Percentiles rank a stretch among this genome's conserved stretches.
Evolutionary conservation across 2,797 vertebrate species (phyloP).

Genomic region (Malacoraja senta): DNA sequence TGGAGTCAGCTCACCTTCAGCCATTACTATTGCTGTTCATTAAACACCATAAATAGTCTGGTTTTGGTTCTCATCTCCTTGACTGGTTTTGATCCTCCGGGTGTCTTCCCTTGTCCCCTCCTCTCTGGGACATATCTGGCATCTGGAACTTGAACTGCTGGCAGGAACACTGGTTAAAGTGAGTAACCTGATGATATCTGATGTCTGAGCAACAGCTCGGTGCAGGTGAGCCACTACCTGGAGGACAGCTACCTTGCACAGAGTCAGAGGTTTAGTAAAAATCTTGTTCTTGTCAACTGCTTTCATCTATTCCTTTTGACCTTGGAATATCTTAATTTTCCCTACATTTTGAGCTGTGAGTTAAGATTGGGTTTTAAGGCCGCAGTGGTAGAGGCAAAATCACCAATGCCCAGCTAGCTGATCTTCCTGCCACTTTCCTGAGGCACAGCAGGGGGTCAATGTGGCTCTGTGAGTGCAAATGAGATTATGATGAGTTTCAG

Average conservation of each 20-base stretch:
- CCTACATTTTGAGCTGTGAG: neutral
- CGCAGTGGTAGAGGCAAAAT: no score
- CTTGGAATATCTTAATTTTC: neutral
- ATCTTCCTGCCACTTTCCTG: neutral
- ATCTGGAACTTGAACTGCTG: no score
- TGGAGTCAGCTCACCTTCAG: neutral
- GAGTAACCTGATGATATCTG: neutral
- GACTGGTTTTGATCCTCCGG: neutral
- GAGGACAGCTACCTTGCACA: no score
- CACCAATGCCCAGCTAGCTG: neutral
- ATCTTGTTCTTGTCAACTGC: no score
- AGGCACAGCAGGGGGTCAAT: neutral
- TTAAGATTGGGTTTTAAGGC: neutral
- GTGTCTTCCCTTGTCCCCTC: neutral
- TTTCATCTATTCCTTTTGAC: no score
- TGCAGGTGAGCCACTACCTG: no score
- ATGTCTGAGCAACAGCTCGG: no score
- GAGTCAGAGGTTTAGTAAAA: no score
- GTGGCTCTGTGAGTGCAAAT: neutral
- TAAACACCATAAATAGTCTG: neutral
- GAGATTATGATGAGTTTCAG: neutral
- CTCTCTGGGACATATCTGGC: neutral
- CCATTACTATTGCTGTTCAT: neutral
- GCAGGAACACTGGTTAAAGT: no score
- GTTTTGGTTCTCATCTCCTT: neutral